Evolutionary conservation across 2,797 vertebrate species (phyloP), one percentile per base, ranked within the genome.

Genomic region (Crypturellus tataupa): DNA sequence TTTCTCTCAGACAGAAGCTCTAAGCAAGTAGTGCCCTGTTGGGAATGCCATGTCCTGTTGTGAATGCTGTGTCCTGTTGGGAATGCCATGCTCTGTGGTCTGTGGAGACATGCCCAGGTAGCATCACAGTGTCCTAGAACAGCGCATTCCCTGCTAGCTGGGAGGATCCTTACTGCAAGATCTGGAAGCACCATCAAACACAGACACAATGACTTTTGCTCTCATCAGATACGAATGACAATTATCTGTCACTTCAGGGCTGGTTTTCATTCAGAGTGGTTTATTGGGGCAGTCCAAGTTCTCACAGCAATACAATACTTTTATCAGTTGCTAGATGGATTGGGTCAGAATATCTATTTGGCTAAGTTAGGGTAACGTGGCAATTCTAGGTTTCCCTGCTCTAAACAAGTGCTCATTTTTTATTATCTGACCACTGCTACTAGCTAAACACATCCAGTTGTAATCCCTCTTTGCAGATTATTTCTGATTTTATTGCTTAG

Each of bases 391-490:
- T 46, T 85, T 78, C 46, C 46, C 33, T 37, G 5, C 3, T 82
- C 25, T 60, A 65, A 24, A n/a, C 29, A 69, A 73, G 29, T 3
- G 2, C 44, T 17, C 17, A 13, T 49, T 25, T 49, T 21, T 46
- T 46, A 7, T 49, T 49, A 23, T 23, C 47, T 49, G 19, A 27
- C 35, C 25, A 35, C 40, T 39, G 13, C 12, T 56, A 19, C 25
- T 1, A 1, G 47, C 40, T 46, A 60, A 95, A 63, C n/a, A 46
- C n/a, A 79, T 1, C 1, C 10, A 51, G 9, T 1, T n/a, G 1
- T 70, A 67, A 81, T 8, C 24, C 6, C 3, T 56, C 12, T 33
- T 76, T 49, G 35, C 15, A 64, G 9, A 3, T 79, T 84, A 67
- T 90, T 90, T 81, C 23, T 63, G 3, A 21, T 3, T 73, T 94